Conservation (phyloP, 2,113 vertebrate species). For the Myodes glareolus region DNA sequence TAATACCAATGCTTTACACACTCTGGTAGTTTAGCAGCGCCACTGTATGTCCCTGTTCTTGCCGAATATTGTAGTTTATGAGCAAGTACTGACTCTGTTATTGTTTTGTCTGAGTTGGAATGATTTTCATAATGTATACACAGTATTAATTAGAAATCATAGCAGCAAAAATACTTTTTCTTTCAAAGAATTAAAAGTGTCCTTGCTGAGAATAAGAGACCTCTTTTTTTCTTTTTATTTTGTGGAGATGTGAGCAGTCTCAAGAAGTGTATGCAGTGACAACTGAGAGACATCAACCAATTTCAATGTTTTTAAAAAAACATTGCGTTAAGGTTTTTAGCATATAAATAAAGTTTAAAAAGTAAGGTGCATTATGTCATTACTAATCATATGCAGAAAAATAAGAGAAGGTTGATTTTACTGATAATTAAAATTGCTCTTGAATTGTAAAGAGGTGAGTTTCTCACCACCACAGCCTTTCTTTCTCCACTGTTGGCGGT, state of each 20-base stretch:
- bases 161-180: neutral
- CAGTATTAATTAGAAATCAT: neutral
- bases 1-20: neutral
- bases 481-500: neutral
- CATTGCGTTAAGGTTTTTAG: neutral
- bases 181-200: neutral
- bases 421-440: neutral
- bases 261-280: neutral
- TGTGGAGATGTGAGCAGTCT: neutral
- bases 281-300: neutral
- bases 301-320: neutral
- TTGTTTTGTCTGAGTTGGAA: neutral
- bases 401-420: neutral
- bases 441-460: neutral
- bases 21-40: neutral
- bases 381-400: neutral
- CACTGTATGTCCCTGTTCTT: neutral
- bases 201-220: neutral
- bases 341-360: neutral
- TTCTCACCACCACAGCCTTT: neutral
- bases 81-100: neutral
- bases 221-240: neutral
- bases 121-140: neutral
- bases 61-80: conserved; percentile 13
- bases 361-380: neutral